Evolutionary conservation across 2,113 vertebrate species (phyloP).

Genomic region (Entelurus aequoreus): DNA sequence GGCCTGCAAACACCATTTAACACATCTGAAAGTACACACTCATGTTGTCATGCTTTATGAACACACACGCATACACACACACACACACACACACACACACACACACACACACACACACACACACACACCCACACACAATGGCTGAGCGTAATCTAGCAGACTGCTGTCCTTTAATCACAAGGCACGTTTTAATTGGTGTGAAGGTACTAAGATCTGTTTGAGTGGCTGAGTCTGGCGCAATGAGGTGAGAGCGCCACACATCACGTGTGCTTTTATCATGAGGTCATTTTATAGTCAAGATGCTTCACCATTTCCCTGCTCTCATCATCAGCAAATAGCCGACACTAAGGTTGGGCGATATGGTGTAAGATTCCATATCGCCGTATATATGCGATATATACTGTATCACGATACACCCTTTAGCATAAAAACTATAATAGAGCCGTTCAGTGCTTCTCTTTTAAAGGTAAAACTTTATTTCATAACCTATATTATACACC

Average conservation of each 20-base stretch:
- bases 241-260: constrained; percentile 8
- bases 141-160: constrained; percentile 6
- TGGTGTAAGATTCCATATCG: no score
- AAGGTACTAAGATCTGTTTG: constrained; percentile 30
- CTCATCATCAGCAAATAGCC: no score
- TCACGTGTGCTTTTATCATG: constrained; percentile 32
- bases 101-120: constrained; percentile 4
- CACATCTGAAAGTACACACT: neutral
- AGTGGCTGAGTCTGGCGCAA: constrained; percentile 38
- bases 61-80: neutral
- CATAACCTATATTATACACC: no score
- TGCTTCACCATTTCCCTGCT: no score
- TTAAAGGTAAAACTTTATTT: no score
- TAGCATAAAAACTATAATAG: no score
- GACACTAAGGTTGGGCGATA: no score
- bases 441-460: no score
- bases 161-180: constrained; percentile 50
- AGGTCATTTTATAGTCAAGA: constrained; percentile 25
- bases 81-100: constrained; percentile 5
- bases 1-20: constrained; percentile 1
- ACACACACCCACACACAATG: constrained; percentile 7
- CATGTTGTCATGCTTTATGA: neutral
- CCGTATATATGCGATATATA: no score
- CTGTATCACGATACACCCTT: no score
- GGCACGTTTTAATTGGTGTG: constrained; percentile 52